phyloP scores from a whole-genome alignment of 2,888 invertebrate species.

The Tetanocera ferruginea region DNA sequence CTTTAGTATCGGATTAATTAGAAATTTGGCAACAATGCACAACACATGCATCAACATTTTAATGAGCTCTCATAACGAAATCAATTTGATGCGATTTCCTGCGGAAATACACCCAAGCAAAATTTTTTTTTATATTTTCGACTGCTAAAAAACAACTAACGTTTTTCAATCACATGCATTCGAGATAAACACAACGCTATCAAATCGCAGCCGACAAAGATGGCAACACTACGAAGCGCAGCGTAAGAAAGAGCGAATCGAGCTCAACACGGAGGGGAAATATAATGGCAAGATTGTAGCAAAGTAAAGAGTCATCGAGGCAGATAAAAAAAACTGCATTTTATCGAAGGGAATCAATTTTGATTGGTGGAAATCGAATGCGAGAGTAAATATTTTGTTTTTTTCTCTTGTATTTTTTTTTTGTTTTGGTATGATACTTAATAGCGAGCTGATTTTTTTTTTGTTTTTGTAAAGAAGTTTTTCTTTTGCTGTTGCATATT shows the following conservation, averaged over 20 bases:
- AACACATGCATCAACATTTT: too few species aligned
- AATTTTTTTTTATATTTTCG: too few species aligned
- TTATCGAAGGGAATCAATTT: slow-evolving; percentile 30
- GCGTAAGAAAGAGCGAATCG: neutral
- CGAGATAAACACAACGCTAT: neutral
- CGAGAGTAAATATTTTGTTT: neutral
- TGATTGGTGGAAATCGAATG: slow-evolving; percentile 25
- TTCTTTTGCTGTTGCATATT: neutral
- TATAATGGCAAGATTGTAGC: neutral
- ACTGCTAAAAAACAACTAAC: too few species aligned
- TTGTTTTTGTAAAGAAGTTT: neutral
- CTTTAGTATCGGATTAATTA: too few species aligned
- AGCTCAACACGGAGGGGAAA: neutral
- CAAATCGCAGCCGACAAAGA: neutral
- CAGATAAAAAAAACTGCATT: slow-evolving; percentile 1
- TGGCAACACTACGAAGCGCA: neutral
- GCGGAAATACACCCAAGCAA: too few species aligned
- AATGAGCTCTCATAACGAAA: too few species aligned
- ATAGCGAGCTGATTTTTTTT: neutral
- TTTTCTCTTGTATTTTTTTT: too few species aligned
- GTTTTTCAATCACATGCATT: neutral
- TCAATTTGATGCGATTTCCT: too few species aligned
- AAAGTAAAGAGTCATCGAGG: neutral
- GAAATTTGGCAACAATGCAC: too few species aligned
- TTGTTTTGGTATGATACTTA: too few species aligned